phyloP scores from a whole-genome alignment of 1,140 invertebrate species.

The Tetraneura akinire region DNA sequence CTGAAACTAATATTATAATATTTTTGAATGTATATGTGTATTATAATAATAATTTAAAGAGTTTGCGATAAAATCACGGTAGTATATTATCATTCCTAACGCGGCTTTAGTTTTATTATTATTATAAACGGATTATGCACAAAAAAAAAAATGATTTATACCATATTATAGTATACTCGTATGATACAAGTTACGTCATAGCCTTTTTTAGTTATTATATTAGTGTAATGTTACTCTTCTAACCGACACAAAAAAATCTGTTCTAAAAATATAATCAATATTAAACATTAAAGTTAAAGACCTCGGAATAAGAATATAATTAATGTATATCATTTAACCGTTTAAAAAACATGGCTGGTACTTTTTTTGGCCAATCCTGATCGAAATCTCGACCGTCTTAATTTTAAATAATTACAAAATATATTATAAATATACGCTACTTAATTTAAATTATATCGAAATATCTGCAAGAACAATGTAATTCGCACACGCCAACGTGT shows the following conservation, averaged over 20 bases:
- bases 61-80: too few relatives aligned
- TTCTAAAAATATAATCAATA: slow-evolving; percentile 34
- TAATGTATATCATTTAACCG: not conserved
- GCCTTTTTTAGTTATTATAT: not conserved
- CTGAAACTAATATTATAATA: too few relatives aligned
- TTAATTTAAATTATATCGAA: too few relatives aligned
- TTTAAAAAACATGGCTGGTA: not conserved
- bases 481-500: too few relatives aligned
- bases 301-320: not conserved
- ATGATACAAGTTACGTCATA: not conserved
- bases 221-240: not conserved
- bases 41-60: too few relatives aligned
- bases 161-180: not conserved
- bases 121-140: too few relatives aligned
- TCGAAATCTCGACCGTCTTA: not conserved
- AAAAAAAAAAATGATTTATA: not conserved
- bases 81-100: too few relatives aligned
- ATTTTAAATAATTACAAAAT: not conserved
- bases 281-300: slow-evolving; percentile 22
- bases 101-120: too few relatives aligned
- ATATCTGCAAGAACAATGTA: too few relatives aligned
- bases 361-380: too few relatives aligned
- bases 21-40: too few relatives aligned
- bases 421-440: too few relatives aligned
- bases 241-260: not conserved